Evolutionary conservation across 1,140 invertebrate genomes (phyloP).

Genomic region (Coptotermes formosanus): DNA sequence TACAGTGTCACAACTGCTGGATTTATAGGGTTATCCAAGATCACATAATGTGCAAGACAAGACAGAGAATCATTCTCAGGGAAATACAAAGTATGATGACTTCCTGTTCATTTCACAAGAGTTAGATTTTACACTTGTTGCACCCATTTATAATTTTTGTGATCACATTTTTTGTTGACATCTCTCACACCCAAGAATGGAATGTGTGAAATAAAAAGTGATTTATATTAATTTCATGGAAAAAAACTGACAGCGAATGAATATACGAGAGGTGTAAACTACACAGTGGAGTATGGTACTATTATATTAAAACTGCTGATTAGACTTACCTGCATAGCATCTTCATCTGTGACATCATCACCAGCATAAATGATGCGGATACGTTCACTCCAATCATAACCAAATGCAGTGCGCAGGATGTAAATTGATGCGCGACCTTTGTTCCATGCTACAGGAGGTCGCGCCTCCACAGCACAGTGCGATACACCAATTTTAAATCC

Average conservation of each 20-base stretch:
- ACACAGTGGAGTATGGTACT: too few species aligned
- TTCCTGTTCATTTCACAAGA: too few species aligned
- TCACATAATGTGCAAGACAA: too few species aligned
- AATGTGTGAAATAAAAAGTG: neutral
- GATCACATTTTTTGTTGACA: too few species aligned
- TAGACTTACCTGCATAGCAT: constrained; percentile 76
- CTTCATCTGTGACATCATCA: constrained; percentile 87
- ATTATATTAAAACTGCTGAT: constrained; percentile 37
- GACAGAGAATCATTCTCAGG: too few species aligned
- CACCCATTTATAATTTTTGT: too few species aligned
- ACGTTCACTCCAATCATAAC: constrained; percentile 86
- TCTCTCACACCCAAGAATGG: too few species aligned
- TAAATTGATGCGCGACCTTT: constrained; percentile 88
- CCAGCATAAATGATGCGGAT: constrained; percentile 88
- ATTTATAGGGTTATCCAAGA: too few species aligned
- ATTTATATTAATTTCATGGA: neutral
- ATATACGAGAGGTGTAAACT: neutral
- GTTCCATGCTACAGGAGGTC: constrained; percentile 87
- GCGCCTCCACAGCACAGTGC: constrained; percentile 83
- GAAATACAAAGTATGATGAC: too few species aligned
- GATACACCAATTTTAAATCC: constrained; percentile 74
- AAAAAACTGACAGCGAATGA: neutral
- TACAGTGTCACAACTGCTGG: too few species aligned
- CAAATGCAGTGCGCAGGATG: constrained; percentile 84
- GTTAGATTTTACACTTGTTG: too few species aligned